Base-by-base conservation (phyloP, 2,113 vertebrate species). In the Platichthys stellatus region DNA sequence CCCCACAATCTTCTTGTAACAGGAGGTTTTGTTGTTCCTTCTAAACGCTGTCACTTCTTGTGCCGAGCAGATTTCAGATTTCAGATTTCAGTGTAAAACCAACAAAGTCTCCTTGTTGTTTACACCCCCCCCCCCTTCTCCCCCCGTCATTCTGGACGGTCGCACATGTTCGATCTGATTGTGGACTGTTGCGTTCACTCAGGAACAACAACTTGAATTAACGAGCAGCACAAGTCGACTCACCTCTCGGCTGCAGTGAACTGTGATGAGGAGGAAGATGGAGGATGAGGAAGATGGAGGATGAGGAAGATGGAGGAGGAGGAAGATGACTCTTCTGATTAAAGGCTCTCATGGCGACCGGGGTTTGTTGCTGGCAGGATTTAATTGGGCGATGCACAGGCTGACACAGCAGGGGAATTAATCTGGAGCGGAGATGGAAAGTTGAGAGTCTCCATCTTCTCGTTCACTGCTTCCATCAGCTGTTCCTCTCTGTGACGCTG, bases 291-390 rank as follows among this genome's bases (percentile, higher is more conserved):
- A 69, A 60, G 54, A 62, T 24, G 24, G 24, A 24, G 24, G 24
- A 24, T 24, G 51, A 54, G 7, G 2, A 69, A 60, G 54, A 62
- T 24, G 24, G 24, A 24, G 24, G 24, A 24, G 2, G 51, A 54
- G 7, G 2, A 69, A 60, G 54, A 62, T 69, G 69, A 58, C 17
- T 53, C 45, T 6, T 31, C 6, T 21, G 43, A 86, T 80, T 11
- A 78, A 69, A 77, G 74, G 85, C 3, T 26, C 77, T 53, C 85
- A 78, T 83, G 86, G 3, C 73, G 17, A 91, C 85, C 0, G 17
- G 14, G 20, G 14, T 4, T 53, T 28, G 76, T 74, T 77, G 58
- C 57, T 65, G 76, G 68, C 66, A 47, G 59, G 69, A 66, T 47
- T 28, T 3, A 35, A 72, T 23, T 66, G 45, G 10, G 47, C 45